Evolutionary conservation across 2,888 invertebrate species (phyloP).

Genomic region (Mesorhabditis spiculigera): DNA sequence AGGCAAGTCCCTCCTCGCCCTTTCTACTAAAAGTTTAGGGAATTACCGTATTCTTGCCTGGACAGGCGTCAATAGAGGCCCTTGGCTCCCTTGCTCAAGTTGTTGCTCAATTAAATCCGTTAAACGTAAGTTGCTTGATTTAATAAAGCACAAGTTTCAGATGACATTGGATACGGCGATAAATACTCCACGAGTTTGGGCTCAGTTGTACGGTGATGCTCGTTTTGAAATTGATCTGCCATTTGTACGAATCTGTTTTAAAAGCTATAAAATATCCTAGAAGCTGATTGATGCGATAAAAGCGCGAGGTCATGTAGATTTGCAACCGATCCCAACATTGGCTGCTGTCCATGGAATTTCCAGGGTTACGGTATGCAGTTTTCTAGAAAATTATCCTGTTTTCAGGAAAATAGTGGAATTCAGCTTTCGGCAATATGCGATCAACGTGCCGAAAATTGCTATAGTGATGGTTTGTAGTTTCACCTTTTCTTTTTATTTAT

Average conservation of each 20-base stretch:
- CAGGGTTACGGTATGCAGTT: background rate
- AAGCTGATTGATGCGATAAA: background rate
- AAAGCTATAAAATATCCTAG: background rate
- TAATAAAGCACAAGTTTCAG: background rate
- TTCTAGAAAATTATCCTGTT: background rate
- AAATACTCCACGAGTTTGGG: background rate
- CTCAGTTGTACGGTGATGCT: background rate
- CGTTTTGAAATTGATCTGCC: background rate
- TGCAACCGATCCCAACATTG: background rate
- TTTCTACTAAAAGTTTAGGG: background rate
- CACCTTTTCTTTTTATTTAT: background rate
- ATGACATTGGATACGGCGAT: background rate
- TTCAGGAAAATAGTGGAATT: background rate
- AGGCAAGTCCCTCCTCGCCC: too few species aligned
- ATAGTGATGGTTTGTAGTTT: background rate
- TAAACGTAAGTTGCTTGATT: background rate
- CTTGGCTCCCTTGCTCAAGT: background rate
- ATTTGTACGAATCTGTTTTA: background rate
- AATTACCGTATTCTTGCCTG: background rate
- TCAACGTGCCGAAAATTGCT: background rate
- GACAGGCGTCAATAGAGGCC: background rate
- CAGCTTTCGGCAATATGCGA: background rate
- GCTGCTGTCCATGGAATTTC: constrained; percentile 2
- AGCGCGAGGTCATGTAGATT: background rate
- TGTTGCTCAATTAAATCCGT: background rate